Evolutionary conservation across 2,888 invertebrate species (phyloP).

Genomic region (Agrochola litura): DNA sequence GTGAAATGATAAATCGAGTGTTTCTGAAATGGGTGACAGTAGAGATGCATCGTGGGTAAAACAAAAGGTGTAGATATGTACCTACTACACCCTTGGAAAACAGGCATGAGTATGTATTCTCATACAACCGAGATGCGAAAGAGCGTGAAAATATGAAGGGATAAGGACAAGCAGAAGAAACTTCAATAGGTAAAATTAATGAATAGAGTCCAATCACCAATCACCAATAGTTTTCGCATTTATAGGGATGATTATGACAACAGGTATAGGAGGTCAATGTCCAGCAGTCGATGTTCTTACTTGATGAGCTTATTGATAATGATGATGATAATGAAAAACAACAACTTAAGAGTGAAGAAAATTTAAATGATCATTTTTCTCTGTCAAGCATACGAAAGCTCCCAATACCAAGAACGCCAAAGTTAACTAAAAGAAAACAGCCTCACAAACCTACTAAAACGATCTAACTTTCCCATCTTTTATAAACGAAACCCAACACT

Average conservation of each 20-base stretch:
- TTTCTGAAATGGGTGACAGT: not conserved
- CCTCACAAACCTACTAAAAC: conserved; percentile 30
- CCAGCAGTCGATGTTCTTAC: not conserved
- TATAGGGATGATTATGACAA: not conserved
- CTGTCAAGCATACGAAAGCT: not conserved
- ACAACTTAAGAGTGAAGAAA: no score
- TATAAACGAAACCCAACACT: conserved; percentile 61
- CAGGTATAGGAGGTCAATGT: not conserved
- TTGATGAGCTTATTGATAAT: not conserved
- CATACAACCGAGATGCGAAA: not conserved
- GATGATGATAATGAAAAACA: not conserved
- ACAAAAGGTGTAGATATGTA: no score
- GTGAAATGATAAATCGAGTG: not conserved
- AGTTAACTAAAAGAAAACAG: not conserved
- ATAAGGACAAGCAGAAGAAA: not conserved
- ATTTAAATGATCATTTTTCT: not conserved
- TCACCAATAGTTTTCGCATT: not conserved
- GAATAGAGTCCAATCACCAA: not conserved
- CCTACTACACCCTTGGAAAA: not conserved
- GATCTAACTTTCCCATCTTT: conserved; percentile 49
- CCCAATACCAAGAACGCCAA: not conserved
- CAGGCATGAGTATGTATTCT: not conserved
- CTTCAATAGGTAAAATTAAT: no score
- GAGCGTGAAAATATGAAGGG: not conserved
- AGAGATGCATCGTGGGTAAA: no score